A percentile compares a stretch with the other conserved stretches of the same genome.
phyloP scores from a whole-genome alignment of 2,888 invertebrate genomes.

The Cryptocheilus praepositus region DNA sequence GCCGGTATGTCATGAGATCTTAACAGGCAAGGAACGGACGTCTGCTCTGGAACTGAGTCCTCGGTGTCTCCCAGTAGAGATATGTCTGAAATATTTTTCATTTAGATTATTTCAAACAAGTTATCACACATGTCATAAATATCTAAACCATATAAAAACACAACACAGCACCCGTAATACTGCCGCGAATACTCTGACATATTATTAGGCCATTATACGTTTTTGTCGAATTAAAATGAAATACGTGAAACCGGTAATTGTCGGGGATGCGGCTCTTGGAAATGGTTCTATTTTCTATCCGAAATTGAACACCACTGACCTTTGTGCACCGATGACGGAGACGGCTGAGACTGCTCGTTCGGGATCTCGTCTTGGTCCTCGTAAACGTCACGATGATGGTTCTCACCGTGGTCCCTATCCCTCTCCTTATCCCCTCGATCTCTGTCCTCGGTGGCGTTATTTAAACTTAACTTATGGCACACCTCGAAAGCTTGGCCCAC shows the following conservation, averaged over 20 bases:
- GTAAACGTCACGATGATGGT: slow-evolving; percentile 72
- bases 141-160: too few species aligned
- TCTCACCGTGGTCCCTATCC: slow-evolving; percentile 60
- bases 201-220: too few species aligned
- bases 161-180: too few species aligned
- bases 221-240: background rate
- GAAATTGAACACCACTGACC: slow-evolving; percentile 47
- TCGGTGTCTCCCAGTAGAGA: slow-evolving; percentile 68
- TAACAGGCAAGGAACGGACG: slow-evolving; percentile 62
- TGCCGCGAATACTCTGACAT: too few species aligned
- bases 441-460: slow-evolving; percentile 74
- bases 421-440: slow-evolving; percentile 66
- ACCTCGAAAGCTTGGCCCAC: slow-evolving; percentile 99
- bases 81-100: slow-evolving; percentile 59
- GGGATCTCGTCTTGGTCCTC: slow-evolving; percentile 76
- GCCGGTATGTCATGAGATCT: slow-evolving; percentile 62
- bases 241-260: too few species aligned
- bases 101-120: background rate
- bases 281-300: background rate
- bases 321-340: slow-evolving; percentile 70
- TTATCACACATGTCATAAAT: background rate
- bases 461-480: slow-evolving; percentile 94
- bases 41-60: slow-evolving; percentile 67
- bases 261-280: too few species aligned
- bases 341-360: slow-evolving; percentile 67